Evolutionary conservation across 2,113 vertebrate genomes (phyloP), one percentile per base, ranked within the genome.

Genomic region (Gnathonemus longibarbis): DNA sequence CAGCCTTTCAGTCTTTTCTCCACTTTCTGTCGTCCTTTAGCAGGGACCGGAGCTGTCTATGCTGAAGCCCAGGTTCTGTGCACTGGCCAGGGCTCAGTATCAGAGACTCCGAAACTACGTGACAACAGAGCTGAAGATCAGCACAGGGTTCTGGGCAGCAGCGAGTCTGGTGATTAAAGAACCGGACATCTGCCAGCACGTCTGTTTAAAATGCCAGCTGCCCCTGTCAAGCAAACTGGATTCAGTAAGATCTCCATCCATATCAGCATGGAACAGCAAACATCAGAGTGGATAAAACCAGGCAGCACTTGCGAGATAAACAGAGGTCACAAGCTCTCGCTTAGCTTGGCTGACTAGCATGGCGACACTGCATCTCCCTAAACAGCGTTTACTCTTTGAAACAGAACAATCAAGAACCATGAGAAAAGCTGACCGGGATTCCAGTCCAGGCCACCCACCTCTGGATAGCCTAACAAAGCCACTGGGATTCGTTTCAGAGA

Each of bases 161-260:
- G 27, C 1, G 24, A 39, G 50, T 88, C 83, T 88, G 58, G 89
- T 88, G 62, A 58, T 88, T 88, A 89, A 89, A 77, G 70, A 11
- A 10, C 8, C 9, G 1, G 62, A 11, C 62, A 27, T 31, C 58
- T 66, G 58, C n/a, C 58, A 27, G 58, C 21, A 10, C 58, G 24
- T 2, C 70, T 10, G 70, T 31, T 11, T 35, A 31, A 35, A 53
- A 21, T 24, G 19, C 19, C 53, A 21, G 53, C 53, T 56, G 53
- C 17, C 21, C 11, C 27, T 39, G 70, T 6, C 5, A 39, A 39
- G 15, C 31, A 42, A 42, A 80, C 4, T 42, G 74, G 74, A 42
- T 17, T 7, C 15, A 7, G 35, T 17, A 3, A 80, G 35, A 42
- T 19, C 35, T 35, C 31, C 35, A 19, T 80, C 74, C 35, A 7